Base-by-base conservation (phyloP, 2,113 vertebrate species). In the Mormoops blainvillei region DNA sequence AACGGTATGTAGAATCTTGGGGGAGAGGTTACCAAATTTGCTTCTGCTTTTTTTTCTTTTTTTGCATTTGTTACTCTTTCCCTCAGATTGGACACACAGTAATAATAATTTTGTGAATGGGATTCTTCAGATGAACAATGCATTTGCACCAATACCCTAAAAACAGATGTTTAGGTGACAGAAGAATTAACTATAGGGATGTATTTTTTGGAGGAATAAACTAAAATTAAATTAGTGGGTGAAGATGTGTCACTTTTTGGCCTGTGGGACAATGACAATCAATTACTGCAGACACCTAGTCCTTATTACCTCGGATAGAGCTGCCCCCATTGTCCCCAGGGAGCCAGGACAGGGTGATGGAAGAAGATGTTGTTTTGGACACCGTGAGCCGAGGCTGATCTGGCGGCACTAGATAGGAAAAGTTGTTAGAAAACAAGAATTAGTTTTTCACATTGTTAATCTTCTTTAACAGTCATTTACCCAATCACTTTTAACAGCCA, bases 281-380 rank as follows among this genome's bases (percentile, higher is more conserved):
- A 7, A 1, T 2, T 1, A 2, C 0, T 4, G 50, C 16, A 11
- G 89, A 84, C 95, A 96, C 0, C 18, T 71, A 5, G 67, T 52
- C 67, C 87, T 65, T 28, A 74, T 98, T 98, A 99, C 99, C 99
- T 99, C 99, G 98, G 97, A 99, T 99, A n/a, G 99, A 99, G 94
- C 99, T 99, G 92, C 99, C 99, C 65, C 99, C 99, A 0, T 99
- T 99, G 98, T 99, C 99, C 76, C 99, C 99, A 38, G 99, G 99
- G 96, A 99, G 99, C 99, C 99, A 99, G 67, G 99, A 99, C 91
- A 99, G 98, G 8, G 99, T 99, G 97, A 99, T 99, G 78, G 99
- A 99, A 86, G 99, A 99, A 91, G 99, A 99, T 2, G 99, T 99
- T 4, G 99, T 99, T 99, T 99, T 99, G 97, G 99, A 99, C 87